A percentile compares a stretch with the other conserved stretches of the same genome.
Conservation (phyloP, 1,140 invertebrate species). For the Microplitis mediator region DNA sequence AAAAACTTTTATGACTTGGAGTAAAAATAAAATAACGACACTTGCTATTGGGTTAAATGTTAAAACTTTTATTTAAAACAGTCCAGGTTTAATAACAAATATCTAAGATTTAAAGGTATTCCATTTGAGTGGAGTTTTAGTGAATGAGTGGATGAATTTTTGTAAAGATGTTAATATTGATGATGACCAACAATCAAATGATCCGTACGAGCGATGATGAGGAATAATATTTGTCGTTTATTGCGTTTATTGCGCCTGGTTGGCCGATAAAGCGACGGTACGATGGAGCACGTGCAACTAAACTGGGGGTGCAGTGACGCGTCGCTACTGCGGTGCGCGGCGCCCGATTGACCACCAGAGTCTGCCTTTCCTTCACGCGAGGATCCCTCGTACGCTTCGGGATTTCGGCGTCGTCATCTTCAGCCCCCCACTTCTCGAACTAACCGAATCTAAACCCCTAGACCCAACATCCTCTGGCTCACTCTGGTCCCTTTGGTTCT, state of each 20-base stretch:
- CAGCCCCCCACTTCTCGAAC: slow-evolving; percentile 34
- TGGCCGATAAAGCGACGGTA: slow-evolving; percentile 39
- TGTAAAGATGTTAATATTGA: not conserved
- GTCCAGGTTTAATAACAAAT: not conserved
- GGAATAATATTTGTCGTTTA: slow-evolving; percentile 26
- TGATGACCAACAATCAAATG: not conserved
- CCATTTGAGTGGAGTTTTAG: too few relatives aligned
- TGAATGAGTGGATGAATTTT: not conserved
- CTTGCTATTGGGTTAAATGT: too few relatives aligned
- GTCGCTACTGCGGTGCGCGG: slow-evolving; percentile 59
- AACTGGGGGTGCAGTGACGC: slow-evolving; percentile 57
- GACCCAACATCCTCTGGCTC: not conserved
- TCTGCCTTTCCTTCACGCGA: slow-evolving; percentile 57
- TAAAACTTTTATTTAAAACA: too few relatives aligned
- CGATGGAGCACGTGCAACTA: slow-evolving; percentile 54
- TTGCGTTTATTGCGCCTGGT: slow-evolving; percentile 44
- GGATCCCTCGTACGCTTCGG: slow-evolving; percentile 43
- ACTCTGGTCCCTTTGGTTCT: not conserved
- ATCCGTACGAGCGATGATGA: slow-evolving; percentile 3
- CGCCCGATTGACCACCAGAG: slow-evolving; percentile 62
- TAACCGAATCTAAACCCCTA: slow-evolving; percentile 17
- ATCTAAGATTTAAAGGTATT: too few relatives aligned
- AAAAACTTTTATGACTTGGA: too few relatives aligned
- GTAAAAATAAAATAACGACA: too few relatives aligned
- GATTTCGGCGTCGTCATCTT: slow-evolving; percentile 33